These are phyloP conservation scores for Heliocidaris erythrogramma DNA, from an alignment of 35 echinoderm and acorn worm species.

Conservation along the genomic window DNA sequence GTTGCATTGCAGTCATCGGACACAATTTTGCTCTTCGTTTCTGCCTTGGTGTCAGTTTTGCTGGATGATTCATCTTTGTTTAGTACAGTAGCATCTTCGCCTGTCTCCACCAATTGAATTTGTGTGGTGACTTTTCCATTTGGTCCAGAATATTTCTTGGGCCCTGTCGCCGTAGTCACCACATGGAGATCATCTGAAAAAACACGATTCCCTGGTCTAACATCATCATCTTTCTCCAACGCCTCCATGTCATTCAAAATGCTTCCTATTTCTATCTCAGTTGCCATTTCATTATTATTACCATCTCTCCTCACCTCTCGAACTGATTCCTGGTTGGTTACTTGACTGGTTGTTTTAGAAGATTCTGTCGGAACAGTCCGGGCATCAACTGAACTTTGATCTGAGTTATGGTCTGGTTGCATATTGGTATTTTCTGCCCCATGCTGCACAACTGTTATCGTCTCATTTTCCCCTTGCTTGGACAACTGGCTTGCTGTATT, in stretches of 20 bases:
- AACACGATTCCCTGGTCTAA: background rate
- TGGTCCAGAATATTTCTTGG: background rate
- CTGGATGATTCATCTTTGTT: background rate
- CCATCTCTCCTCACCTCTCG: background rate
- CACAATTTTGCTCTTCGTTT: background rate
- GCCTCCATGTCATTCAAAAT: background rate
- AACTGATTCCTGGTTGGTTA: background rate
- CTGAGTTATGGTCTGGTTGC: no score
- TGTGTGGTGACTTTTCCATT: background rate
- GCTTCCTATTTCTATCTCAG: background rate
- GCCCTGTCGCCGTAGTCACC: background rate
- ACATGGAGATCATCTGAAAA: background rate
- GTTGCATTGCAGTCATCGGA: background rate
- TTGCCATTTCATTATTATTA: background rate
- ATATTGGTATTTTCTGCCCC: no score
- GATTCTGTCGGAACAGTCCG: background rate
- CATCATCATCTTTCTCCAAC: background rate
- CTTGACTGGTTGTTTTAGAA: background rate
- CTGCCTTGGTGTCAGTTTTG: background rate
- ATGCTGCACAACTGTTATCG: no score
- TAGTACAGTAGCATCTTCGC: background rate
- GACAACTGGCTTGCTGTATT: no score
- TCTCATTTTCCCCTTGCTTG: no score
- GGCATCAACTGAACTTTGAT: background rate
- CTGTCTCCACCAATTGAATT: background rate